Conservation (phyloP, 2,888 invertebrate genomes). For the Pandemis corylana region DNA sequence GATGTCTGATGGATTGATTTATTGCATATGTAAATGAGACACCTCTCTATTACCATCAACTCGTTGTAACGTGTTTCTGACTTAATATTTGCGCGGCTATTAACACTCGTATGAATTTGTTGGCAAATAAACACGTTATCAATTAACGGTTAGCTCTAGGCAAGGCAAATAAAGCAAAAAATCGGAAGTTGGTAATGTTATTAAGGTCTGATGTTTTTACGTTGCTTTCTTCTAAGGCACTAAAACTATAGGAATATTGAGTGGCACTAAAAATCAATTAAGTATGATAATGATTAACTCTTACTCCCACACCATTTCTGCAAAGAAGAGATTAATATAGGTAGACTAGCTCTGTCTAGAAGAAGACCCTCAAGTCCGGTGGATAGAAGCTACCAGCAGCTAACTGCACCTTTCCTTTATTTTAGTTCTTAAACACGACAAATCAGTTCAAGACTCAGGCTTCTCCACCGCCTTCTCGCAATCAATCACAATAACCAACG, state of each 20-base stretch:
- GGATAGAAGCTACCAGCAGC: no score
- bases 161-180: not conserved
- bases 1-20: conserved; percentile 30
- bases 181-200: no score
- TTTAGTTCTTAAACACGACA: no score
- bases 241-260: no score
- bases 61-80: conserved; percentile 9
- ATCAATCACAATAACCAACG: conserved; percentile 32
- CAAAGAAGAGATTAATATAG: no score
- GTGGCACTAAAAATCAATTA: no score
- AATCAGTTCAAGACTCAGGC: not conserved
- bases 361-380: no score
- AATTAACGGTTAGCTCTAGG: not conserved
- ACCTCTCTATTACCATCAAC: not conserved
- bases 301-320: no score
- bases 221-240: no score
- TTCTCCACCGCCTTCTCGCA: not conserved
- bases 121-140: conserved; percentile 4
- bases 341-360: no score
- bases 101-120: not conserved
- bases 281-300: no score
- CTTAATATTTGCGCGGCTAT: conserved; percentile 4
- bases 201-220: no score
- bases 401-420: not conserved
- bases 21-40: conserved; percentile 32